A percentile compares a stretch with the other conserved stretches of the same genome.
Evolutionary conservation across 2,113 vertebrate species (phyloP).

Genomic region (Lasiurus borealis): DNA sequence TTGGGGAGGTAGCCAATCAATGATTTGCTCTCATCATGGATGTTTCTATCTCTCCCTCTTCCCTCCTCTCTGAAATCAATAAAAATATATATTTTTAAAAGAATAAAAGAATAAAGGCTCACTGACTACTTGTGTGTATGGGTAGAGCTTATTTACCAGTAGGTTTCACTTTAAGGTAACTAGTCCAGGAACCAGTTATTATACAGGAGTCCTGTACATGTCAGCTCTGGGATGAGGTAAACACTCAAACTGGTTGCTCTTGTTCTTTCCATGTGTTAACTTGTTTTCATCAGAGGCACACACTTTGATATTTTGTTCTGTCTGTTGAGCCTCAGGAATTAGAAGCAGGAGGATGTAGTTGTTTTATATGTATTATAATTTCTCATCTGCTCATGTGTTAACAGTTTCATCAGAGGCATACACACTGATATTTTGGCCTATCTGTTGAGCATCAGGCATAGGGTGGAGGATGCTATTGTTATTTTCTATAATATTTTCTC

Average conservation of each 20-base stretch:
- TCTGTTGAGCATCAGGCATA: not conserved
- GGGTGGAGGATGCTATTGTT: not conserved
- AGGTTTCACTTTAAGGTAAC: not conserved
- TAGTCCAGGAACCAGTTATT: not conserved
- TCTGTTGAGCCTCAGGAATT: not conserved
- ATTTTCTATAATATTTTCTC: not conserved
- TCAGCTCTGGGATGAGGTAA: not conserved
- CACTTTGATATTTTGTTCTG: not conserved
- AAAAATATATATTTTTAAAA: too few species aligned
- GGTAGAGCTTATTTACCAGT: not conserved
- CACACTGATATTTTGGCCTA: not conserved
- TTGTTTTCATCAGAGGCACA: not conserved
- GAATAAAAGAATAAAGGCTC: not conserved
- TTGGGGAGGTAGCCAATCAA: too few species aligned
- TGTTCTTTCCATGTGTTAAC: not conserved
- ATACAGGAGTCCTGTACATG: not conserved
- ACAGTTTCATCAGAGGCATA: not conserved
- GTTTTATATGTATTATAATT: not conserved
- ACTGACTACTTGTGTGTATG: not conserved
- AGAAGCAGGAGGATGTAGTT: not conserved
- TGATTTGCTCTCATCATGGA: too few species aligned
- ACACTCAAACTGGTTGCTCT: not conserved
- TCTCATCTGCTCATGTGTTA: conserved; percentile 2
- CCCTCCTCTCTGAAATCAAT: too few species aligned
- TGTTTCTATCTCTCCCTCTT: too few species aligned